A percentile compares a stretch with the other conserved stretches of the same genome.
These are phyloP conservation scores for Xestia sexstrigata DNA, from an alignment of 2,888 invertebrate species.

Conservation along the genomic window DNA sequence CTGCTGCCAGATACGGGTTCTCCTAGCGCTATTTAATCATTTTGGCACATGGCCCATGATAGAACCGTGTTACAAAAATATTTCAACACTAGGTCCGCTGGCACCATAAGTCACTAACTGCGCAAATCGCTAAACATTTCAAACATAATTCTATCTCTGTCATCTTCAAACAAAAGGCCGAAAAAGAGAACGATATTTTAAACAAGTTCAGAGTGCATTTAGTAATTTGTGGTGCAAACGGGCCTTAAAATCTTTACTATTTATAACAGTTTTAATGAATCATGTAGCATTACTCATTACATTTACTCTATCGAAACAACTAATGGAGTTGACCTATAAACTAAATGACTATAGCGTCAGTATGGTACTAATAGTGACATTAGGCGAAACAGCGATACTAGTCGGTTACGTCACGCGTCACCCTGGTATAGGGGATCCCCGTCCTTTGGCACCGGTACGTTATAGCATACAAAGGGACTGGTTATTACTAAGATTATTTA, in stretches of 20 bases:
- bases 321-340: conserved; percentile 56
- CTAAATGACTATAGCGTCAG: conserved; percentile 47
- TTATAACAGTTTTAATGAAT: conserved; percentile 37
- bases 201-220: background rate
- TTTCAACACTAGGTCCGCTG: conserved; percentile 1
- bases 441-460: conserved; percentile 33
- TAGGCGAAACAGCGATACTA: conserved; percentile 44
- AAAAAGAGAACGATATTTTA: background rate
- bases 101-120: background rate
- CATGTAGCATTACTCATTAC: conserved; percentile 41
- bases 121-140: background rate
- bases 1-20: conserved; percentile 18
- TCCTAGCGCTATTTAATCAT: conserved; percentile 18
- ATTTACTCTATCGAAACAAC: conserved; percentile 31
- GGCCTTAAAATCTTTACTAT: conserved; percentile 1
- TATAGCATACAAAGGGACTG: conserved; percentile 36
- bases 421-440: conserved; percentile 43
- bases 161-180: background rate
- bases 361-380: conserved; percentile 53
- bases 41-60: conserved; percentile 28
- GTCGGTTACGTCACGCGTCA: conserved; percentile 63
- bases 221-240: background rate
- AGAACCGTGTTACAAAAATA: conserved; percentile 9
- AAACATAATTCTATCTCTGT: background rate
- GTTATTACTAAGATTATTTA: conserved; percentile 26